phyloP scores from a whole-genome alignment of 2,888 invertebrate species.

The Platerodrilus igneus region DNA sequence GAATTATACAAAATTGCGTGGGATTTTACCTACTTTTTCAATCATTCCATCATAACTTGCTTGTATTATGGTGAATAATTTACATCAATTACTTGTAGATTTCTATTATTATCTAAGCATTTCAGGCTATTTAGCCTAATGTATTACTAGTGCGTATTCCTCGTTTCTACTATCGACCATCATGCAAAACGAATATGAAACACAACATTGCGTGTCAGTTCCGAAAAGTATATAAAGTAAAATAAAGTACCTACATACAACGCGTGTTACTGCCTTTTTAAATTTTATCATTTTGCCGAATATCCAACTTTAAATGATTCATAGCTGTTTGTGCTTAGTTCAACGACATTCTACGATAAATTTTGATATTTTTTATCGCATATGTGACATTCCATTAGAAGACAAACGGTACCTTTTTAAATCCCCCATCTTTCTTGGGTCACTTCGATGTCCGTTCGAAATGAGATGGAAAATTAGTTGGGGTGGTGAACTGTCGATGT shows the following conservation, averaged over 20 bases:
- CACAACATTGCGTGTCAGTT: constrained; percentile 36
- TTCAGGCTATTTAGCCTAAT: constrained; percentile 17
- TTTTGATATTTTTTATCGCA: constrained; percentile 37
- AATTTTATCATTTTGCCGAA: constrained; percentile 23
- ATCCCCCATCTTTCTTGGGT: constrained; percentile 20
- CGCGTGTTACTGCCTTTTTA: constrained; percentile 24
- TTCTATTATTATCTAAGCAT: constrained; percentile 15
- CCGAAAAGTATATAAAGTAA: constrained; percentile 22
- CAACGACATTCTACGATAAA: constrained; percentile 31
- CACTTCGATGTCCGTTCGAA: constrained; percentile 22
- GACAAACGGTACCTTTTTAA: constrained; percentile 34
- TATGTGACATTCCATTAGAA: constrained; percentile 36
- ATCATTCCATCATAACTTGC: constrained; percentile 9
- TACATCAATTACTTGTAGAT: constrained; percentile 17
- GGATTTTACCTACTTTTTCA: no score
- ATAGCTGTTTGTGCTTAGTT: constrained; percentile 17
- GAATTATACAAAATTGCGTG: no score
- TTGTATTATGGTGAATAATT: constrained; percentile 18
- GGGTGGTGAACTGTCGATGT: no score
- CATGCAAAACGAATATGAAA: constrained; percentile 37
- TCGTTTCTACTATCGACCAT: constrained; percentile 29
- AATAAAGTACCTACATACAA: constrained; percentile 18
- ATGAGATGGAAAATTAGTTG: constrained; percentile 27
- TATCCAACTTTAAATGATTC: constrained; percentile 19
- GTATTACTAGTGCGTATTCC: constrained; percentile 19